Base-by-base conservation (phyloP, 2,888 invertebrate genomes). In the Chrysolina haemoptera region DNA sequence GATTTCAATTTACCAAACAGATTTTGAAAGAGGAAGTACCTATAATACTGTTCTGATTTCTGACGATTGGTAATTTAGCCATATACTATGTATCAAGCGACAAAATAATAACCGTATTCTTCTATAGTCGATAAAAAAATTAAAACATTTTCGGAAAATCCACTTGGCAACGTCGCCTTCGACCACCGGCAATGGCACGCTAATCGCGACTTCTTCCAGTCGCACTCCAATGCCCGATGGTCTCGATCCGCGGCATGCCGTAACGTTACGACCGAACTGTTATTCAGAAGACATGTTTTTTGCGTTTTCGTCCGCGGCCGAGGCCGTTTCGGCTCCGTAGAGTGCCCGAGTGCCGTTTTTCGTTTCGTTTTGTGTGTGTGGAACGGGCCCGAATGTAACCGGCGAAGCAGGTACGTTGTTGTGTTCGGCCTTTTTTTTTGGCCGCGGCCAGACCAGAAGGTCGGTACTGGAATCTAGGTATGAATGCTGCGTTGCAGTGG, bases 141-240 rank as follows among this genome's bases (percentile, higher is more conserved):
- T n/a, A 12, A 43, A n/a, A 0, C 14, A 27, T 65, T 35, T 50
- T 55, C 50, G 20, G 2, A 20, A 16, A 18, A 16, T 43, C 35
- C 18, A 43, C 20, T 10, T 41, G 71, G 75, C 75, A 75, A 71
- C 75, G 35, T 14, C 22, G 75, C 69, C n/a, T 8, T 18, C 53
- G 63, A 69, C 35, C 71, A 75, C 75, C 71, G 68, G 69, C 75
- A 71, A 66, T 16, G 69, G 75, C 71, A 75, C 69, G 68, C 69
- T 71, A 75, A 66, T 71, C 75, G 71, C 69, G 62, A 62, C 27
- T 68, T 71, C 69, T 59, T 68, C 75, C 67, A 75, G 75, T 63
- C 64, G 46, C 67, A 74, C 64, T 69, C 66, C 48, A 65, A 66
- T 70, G 70, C 62, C 50, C 62, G 73, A 48, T 66, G 67, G 66